phyloP scores from a whole-genome alignment of 2,113 vertebrate genomes.

The Phaetusa simplex region DNA sequence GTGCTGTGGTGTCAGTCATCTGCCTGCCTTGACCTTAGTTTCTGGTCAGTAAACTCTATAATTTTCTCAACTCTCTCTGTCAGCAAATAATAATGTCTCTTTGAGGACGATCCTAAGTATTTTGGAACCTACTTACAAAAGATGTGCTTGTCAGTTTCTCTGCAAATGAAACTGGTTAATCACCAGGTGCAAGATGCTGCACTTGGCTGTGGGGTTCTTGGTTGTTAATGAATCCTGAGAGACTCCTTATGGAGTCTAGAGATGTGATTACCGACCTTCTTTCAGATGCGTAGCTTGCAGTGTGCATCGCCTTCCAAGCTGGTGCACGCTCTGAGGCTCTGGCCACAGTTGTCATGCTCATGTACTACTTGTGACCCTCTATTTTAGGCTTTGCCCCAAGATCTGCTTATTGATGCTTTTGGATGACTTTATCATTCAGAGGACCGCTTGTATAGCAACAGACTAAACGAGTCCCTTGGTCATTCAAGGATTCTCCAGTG shows the following conservation, averaged over 20 bases:
- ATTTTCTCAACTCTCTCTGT: not conserved
- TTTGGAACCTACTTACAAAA: not conserved
- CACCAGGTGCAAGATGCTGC: not conserved
- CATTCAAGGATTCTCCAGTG: not conserved
- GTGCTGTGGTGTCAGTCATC: not conserved
- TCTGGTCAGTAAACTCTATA: not conserved
- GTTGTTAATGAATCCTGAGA: not conserved
- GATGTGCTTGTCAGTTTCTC: not conserved
- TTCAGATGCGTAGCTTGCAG: not conserved
- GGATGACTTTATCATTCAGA: not conserved
- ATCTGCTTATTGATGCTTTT: not conserved
- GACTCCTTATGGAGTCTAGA: not conserved
- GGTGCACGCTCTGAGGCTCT: not conserved
- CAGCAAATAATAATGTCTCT: not conserved
- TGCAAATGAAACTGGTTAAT: not conserved
- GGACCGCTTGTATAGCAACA: not conserved
- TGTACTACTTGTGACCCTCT: not conserved
- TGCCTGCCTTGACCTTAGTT: not conserved
- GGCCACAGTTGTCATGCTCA: not conserved
- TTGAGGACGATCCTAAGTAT: not conserved
- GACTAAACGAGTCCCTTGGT: not conserved
- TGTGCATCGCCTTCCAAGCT: fast-evolving
- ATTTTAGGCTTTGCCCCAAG: not conserved
- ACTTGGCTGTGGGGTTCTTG: not conserved
- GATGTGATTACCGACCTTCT: not conserved